Percentiles rank a stretch among this genome's conserved stretches.
Conservation (phyloP, 2,113 vertebrate species). For the Amblyopsis rosae region DNA sequence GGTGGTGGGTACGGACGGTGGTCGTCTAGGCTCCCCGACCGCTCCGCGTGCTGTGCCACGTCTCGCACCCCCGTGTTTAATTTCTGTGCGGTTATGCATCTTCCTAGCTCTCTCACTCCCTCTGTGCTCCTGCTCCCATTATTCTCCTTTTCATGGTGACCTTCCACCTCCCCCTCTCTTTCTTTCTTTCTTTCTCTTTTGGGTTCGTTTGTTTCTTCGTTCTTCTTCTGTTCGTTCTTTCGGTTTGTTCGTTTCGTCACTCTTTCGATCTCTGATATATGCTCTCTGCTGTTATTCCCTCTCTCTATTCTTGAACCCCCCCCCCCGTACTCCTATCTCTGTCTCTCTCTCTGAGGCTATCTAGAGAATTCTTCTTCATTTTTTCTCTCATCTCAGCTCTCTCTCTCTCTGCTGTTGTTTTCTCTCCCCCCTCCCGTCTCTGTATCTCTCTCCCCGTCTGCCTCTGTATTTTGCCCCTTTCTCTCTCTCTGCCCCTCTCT, state of each 20-base stretch:
- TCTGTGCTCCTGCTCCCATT: background rate
- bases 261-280: constrained; percentile 19
- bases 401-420: constrained; percentile 17
- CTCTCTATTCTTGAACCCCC: constrained; percentile 51
- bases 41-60: background rate
- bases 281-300: constrained; percentile 29
- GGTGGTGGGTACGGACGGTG: constrained; percentile 9
- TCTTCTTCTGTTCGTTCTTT: too few species aligned
- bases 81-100: constrained; percentile 17
- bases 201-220: too few species aligned
- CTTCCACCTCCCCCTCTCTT: background rate
- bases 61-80: constrained; percentile 11
- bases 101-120: constrained; percentile 25
- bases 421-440: background rate
- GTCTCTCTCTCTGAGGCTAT: background rate
- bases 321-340: background rate
- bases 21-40: constrained; percentile 19
- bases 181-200: background rate
- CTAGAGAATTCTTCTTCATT: constrained; percentile 15
- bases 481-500: constrained; percentile 22
- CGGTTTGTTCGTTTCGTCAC: too few species aligned
- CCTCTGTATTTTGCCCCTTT: constrained; percentile 23
- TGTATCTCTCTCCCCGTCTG: constrained; percentile 23
- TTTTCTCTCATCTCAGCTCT: constrained; percentile 14
- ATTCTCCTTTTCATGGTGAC: background rate